phyloP scores from a whole-genome alignment of 2,797 vertebrate species.

The Gouania willdenowi region DNA sequence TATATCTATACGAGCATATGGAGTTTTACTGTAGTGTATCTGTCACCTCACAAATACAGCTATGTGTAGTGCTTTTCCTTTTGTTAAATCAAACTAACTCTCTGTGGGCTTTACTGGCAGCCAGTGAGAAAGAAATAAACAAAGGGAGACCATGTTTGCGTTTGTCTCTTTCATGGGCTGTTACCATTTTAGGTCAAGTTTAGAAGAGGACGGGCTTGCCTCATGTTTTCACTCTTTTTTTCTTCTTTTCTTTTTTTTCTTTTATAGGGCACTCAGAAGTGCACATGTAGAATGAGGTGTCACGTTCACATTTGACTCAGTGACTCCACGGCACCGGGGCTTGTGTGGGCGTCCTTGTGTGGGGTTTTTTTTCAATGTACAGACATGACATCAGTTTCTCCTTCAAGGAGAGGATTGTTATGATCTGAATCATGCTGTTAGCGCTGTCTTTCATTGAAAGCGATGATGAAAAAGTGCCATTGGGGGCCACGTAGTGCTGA shows the following conservation, averaged over 20 bases:
- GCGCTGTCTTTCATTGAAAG: constrained; percentile 18
- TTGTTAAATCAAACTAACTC: constrained; percentile 27
- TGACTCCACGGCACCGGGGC: constrained; percentile 42
- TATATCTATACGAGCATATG: too few relatives aligned
- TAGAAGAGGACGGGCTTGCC: constrained; percentile 37
- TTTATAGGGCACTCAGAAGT: neutral
- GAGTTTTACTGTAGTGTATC: too few relatives aligned
- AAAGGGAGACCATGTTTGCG: constrained; percentile 37
- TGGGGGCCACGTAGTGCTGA: constrained; percentile 37
- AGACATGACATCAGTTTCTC: constrained; percentile 71
- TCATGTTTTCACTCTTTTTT: constrained; percentile 42
- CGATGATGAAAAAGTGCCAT: constrained; percentile 36
- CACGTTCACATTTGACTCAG: constrained; percentile 18
- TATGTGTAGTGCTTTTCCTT: too few relatives aligned
- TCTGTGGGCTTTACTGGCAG: constrained; percentile 38
- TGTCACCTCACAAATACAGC: too few relatives aligned
- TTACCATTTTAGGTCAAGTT: constrained; percentile 74
- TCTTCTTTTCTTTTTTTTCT: too few relatives aligned
- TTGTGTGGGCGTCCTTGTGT: constrained; percentile 37
- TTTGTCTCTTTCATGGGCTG: constrained; percentile 35
- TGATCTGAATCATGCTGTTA: constrained; percentile 58
- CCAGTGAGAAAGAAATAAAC: constrained; percentile 50
- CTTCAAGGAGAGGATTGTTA: constrained; percentile 44
- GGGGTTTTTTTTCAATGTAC: constrained; percentile 25
- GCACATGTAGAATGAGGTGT: constrained; percentile 28